Percentiles rank a stretch among this genome's conserved stretches.
phyloP scores from a whole-genome alignment of 2,113 vertebrate genomes.

The Ctenodactylus gundi region DNA sequence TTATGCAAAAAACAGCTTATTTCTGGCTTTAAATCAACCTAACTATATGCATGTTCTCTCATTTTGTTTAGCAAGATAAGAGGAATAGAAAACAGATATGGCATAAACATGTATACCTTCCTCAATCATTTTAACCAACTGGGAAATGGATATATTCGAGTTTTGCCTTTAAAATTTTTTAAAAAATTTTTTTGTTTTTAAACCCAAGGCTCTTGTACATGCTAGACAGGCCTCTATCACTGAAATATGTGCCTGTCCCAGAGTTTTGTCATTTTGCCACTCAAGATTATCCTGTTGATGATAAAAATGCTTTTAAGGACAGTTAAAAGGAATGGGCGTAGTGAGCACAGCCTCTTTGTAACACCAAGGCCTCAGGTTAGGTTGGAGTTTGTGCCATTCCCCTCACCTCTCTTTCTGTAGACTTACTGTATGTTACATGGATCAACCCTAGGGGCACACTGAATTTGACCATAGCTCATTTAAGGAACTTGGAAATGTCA shows the following conservation, averaged over 20 bases:
- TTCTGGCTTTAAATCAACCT: constrained; percentile 20
- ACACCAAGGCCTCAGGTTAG: background rate
- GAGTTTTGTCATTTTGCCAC: background rate
- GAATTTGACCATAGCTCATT: background rate
- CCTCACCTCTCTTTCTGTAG: too few species aligned
- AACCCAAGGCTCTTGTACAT: background rate
- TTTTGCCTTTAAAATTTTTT: too few species aligned
- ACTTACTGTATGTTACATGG: background rate
- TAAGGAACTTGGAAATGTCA: background rate
- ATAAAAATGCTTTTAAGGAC: background rate
- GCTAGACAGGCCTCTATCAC: background rate
- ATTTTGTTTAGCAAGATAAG: background rate
- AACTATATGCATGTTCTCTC: background rate
- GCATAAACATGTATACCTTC: background rate
- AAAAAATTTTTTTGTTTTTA: background rate
- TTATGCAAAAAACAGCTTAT: background rate
- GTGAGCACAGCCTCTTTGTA: background rate
- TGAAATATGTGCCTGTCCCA: background rate
- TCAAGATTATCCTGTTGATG: background rate
- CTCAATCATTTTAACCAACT: background rate
- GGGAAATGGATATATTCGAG: background rate
- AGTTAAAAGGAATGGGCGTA: background rate
- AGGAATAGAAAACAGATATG: constrained; percentile 2
- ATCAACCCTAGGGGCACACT: background rate
- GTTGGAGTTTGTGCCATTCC: background rate